These are phyloP conservation scores for Tolypeutes matacus DNA, from an alignment of 2,797 vertebrate genomes.

Conservation along the genomic window DNA sequence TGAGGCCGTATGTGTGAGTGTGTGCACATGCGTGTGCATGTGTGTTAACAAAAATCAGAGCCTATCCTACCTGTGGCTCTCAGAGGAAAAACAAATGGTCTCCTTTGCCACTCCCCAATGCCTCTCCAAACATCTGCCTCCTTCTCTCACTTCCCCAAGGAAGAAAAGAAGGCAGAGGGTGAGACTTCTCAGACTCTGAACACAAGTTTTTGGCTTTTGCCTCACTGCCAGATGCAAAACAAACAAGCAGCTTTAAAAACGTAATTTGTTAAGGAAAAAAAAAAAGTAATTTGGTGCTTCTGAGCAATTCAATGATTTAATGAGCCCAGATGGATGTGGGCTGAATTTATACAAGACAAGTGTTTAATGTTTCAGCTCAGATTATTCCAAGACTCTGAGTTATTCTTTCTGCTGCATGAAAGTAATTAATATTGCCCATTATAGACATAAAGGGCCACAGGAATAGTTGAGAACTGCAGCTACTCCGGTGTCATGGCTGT, in stretches of 20 bases:
- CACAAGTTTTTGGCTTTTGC: slow-evolving; percentile 59
- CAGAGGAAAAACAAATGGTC: background rate
- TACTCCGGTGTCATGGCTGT: slow-evolving; percentile 70
- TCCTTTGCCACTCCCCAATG: background rate
- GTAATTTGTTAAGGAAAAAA: slow-evolving; percentile 81
- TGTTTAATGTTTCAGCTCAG: slow-evolving; percentile 83
- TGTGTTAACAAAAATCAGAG: background rate
- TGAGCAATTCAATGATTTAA: slow-evolving; percentile 87
- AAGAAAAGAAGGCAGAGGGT: background rate
- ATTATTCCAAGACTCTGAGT: slow-evolving; percentile 84
- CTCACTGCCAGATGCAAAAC: slow-evolving; percentile 86
- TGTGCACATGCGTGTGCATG: background rate
- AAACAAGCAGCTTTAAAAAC: slow-evolving; percentile 85
- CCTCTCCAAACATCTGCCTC: background rate
- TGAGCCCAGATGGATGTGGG: slow-evolving; percentile 86
- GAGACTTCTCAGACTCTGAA: slow-evolving; percentile 43
- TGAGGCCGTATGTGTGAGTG: background rate
- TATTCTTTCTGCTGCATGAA: slow-evolving; percentile 82
- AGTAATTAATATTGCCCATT: slow-evolving; percentile 85
- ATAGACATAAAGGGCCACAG: slow-evolving; percentile 78
- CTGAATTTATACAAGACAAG: slow-evolving; percentile 84
- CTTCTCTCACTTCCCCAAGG: background rate
- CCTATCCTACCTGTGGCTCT: background rate
- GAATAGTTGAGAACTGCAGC: slow-evolving; percentile 80
- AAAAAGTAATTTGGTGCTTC: slow-evolving; percentile 85